Evolutionary conservation across 2,797 vertebrate genomes (phyloP).

Genomic region (Gallinago stenura): DNA sequence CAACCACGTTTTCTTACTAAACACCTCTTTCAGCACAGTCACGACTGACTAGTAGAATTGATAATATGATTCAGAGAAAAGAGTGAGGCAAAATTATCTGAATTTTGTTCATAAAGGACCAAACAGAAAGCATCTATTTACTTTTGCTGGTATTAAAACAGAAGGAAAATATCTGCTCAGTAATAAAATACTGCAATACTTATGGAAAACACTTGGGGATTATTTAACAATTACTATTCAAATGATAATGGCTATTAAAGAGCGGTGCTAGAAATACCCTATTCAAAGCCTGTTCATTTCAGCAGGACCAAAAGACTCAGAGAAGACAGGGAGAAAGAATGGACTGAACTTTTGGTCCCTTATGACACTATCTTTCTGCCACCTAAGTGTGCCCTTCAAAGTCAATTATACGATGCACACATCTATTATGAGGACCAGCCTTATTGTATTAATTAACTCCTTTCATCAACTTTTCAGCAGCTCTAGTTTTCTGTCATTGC

Average conservation of each 20-base stretch:
- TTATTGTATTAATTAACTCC: background rate
- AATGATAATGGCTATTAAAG: background rate
- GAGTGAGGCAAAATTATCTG: constrained; percentile 5
- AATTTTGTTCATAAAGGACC: background rate
- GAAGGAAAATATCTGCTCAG: background rate
- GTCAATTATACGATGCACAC: background rate
- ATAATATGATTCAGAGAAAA: constrained; percentile 75
- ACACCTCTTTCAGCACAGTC: constrained; percentile 89
- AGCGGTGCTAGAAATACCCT: background rate
- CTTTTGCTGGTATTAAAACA: background rate
- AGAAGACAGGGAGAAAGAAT: background rate
- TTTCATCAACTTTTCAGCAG: background rate
- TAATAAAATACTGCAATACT: background rate
- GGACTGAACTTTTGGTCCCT: background rate
- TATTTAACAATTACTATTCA: background rate
- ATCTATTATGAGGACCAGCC: background rate
- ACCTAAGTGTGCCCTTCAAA: background rate
- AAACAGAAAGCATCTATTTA: background rate
- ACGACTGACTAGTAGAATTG: constrained; percentile 89
- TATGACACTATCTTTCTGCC: background rate
- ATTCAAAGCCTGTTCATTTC: background rate
- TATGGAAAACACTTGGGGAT: background rate
- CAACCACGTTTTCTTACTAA: constrained; percentile 91
- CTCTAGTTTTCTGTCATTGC: background rate
- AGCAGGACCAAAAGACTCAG: background rate